phyloP scores from a whole-genome alignment of 2,888 invertebrate genomes.

The Athalia circularis region DNA sequence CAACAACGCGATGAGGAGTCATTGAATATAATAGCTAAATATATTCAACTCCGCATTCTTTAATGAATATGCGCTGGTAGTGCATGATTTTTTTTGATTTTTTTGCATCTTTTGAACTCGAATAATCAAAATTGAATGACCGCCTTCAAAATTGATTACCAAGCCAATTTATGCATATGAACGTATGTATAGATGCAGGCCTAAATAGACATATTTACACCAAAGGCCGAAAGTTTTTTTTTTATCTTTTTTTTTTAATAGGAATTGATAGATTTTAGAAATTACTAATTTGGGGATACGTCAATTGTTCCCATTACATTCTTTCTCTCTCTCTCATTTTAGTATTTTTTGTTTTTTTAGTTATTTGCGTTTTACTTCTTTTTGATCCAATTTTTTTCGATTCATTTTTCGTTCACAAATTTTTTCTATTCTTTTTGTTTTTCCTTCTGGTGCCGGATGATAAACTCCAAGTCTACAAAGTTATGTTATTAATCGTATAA shows the following conservation, averaged over 20 bases:
- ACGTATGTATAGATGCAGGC: slow-evolving; percentile 52
- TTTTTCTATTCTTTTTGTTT: background rate
- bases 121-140: slow-evolving; percentile 66
- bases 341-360: background rate
- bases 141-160: slow-evolving; percentile 66
- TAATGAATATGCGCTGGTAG: too few species aligned
- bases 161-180: slow-evolving; percentile 37
- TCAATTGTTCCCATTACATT: too few species aligned
- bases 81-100: background rate
- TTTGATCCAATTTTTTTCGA: background rate
- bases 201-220: slow-evolving; percentile 70
- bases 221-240: slow-evolving; percentile 62
- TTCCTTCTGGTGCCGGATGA: background rate
- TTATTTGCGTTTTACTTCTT: background rate
- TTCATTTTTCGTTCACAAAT: background rate
- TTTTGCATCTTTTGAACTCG: slow-evolving; percentile 12
- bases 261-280: background rate
- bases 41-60: too few species aligned
- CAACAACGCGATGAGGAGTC: too few species aligned
- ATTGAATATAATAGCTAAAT: too few species aligned
- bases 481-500: slow-evolving; percentile 33
- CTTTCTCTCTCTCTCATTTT: background rate
- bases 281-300: too few species aligned
- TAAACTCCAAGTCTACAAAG: slow-evolving; percentile 47
- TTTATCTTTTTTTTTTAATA: background rate